phyloP scores from a whole-genome alignment of 2,888 invertebrate species.

The Acanthosepion pharaonis region DNA sequence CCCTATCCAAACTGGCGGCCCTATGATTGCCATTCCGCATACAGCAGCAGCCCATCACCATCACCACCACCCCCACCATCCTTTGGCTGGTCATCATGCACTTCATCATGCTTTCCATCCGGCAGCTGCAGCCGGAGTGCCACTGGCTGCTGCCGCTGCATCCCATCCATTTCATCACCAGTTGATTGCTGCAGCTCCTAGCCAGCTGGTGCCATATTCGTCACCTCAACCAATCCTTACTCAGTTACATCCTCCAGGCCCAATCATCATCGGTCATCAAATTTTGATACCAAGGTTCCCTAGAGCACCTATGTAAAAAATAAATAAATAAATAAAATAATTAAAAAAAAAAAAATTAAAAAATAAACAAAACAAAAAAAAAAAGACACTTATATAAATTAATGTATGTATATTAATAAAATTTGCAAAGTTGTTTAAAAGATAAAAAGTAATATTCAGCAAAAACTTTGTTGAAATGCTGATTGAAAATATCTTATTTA shows the following conservation, averaged over 20 bases:
- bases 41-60: slow-evolving; percentile 50
- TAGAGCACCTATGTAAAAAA: slow-evolving; percentile 36
- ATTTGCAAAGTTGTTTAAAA: background rate
- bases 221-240: slow-evolving; percentile 54
- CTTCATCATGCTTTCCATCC: slow-evolving; percentile 44
- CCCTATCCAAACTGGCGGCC: slow-evolving; percentile 67
- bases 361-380: background rate
- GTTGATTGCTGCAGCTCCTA: slow-evolving; percentile 25
- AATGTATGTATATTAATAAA: background rate
- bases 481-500: background rate
- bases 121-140: slow-evolving; percentile 47
- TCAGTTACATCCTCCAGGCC: slow-evolving; percentile 56
- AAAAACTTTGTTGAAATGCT: background rate
- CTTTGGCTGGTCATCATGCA: slow-evolving; percentile 49
- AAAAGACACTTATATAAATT: background rate
- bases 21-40: slow-evolving; percentile 64
- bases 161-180: slow-evolving; percentile 45
- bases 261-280: slow-evolving; percentile 63
- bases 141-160: slow-evolving; percentile 42
- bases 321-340: too few relatives aligned
- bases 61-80: slow-evolving; percentile 47
- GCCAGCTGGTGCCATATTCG: slow-evolving; percentile 46
- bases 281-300: slow-evolving; percentile 51
- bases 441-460: background rate
- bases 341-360: too few relatives aligned